Conservation (phyloP, 2,888 invertebrate species). For the Xanthostigma xanthostigma region DNA sequence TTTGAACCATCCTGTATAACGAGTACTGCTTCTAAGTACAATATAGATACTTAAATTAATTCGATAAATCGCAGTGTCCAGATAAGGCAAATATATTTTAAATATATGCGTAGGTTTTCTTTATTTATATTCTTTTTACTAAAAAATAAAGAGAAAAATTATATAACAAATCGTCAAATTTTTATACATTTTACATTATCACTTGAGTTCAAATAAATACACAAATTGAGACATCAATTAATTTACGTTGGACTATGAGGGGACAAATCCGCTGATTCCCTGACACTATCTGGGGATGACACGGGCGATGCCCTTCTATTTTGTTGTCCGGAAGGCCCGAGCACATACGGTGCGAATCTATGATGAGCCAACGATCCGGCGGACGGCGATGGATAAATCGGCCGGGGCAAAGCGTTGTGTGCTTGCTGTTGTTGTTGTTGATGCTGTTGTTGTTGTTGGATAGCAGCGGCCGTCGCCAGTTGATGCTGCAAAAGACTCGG, state of each 20-base stretch:
- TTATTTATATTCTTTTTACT: neutral
- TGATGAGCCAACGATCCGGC: conserved; percentile 38
- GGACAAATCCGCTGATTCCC: conserved; percentile 29
- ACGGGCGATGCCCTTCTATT: conserved; percentile 30
- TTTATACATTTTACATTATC: too few species aligned
- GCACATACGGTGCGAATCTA: conserved; percentile 39
- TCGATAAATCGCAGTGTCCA: neutral
- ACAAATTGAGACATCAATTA: neutral
- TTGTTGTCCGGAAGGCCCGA: conserved; percentile 10
- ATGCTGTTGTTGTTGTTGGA: conserved; percentile 10
- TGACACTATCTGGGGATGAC: conserved; percentile 45
- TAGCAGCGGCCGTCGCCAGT: conserved; percentile 33
- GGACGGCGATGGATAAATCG: conserved; percentile 33
- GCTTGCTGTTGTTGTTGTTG: too few species aligned
- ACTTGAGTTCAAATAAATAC: too few species aligned
- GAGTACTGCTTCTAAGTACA: too few species aligned
- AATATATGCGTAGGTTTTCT: neutral
- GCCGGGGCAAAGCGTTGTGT: conserved; percentile 36
- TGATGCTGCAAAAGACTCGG: conserved; percentile 48
- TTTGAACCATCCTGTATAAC: too few species aligned
- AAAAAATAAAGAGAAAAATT: too few species aligned
- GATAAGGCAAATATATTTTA: neutral
- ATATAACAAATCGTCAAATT: too few species aligned
- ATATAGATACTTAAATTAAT: too few species aligned
- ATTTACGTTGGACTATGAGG: conserved; percentile 17